phyloP scores from a whole-genome alignment of 1,140 invertebrate genomes.

The Chymomyza costata region DNA sequence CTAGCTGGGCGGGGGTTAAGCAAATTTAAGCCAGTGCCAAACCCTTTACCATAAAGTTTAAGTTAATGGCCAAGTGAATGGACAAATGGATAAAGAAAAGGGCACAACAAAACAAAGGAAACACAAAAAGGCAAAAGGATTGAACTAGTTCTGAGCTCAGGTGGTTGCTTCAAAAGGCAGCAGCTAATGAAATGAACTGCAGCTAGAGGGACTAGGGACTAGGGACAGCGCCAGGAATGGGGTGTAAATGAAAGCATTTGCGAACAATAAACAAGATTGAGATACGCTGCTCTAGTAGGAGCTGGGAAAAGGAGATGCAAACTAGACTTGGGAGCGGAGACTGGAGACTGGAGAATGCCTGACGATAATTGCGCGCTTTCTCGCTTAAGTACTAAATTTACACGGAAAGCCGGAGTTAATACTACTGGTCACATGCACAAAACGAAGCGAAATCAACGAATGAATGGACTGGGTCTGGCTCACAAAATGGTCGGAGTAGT shows the following conservation, averaged over 20 bases:
- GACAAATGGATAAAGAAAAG: conserved; percentile 21
- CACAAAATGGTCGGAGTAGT: conserved; percentile 15
- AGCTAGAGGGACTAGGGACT: conserved; percentile 18
- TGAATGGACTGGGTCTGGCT: too few relatives aligned
- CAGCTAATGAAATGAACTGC: conserved; percentile 62
- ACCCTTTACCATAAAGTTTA: conserved; percentile 22
- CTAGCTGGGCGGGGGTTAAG: too few relatives aligned
- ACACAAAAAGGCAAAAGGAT: conserved; percentile 35
- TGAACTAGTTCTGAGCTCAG: conserved; percentile 34
- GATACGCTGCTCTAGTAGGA: too few relatives aligned
- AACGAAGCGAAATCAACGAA: neutral
- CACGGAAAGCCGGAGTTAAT: conserved; percentile 16
- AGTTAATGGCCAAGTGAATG: conserved; percentile 42
- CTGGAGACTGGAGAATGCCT: neutral
- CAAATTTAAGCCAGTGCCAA: too few relatives aligned
- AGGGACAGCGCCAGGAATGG: conserved; percentile 1
- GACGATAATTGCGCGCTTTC: conserved; percentile 23
- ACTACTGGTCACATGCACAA: neutral
- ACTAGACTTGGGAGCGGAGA: neutral
- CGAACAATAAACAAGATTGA: conserved; percentile 42
- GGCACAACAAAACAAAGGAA: neutral
- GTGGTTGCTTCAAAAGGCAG: conserved; percentile 17
- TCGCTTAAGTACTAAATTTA: conserved; percentile 38
- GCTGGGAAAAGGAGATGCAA: neutral
- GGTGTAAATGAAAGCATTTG: conserved; percentile 57